These are phyloP conservation scores for Premnoplex brunnescens DNA, from an alignment of 2,797 vertebrate species.

Conservation along the genomic window DNA sequence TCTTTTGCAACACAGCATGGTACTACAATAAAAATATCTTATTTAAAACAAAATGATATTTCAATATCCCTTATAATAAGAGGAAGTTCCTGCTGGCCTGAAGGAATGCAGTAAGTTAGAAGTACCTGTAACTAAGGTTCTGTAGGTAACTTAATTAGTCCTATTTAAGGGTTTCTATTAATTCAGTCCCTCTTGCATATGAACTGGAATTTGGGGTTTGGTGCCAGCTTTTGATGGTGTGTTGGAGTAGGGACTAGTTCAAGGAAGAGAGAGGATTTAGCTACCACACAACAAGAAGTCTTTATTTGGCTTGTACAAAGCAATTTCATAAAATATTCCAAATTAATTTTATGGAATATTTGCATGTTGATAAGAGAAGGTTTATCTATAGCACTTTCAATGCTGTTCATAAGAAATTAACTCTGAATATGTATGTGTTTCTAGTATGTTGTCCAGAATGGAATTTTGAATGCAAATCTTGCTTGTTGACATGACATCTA, in stretches of 20 bases:
- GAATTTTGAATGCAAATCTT: neutral
- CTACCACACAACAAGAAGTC: neutral
- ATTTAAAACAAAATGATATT: neutral
- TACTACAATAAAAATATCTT: neutral
- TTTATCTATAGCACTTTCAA: neutral
- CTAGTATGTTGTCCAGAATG: neutral
- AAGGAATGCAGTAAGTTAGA: neutral
- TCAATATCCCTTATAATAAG: neutral
- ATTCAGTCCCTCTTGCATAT: neutral
- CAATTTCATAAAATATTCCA: neutral
- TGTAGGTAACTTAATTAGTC: neutral
- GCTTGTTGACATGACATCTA: neutral
- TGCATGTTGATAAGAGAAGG: neutral
- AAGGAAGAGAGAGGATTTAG: neutral
- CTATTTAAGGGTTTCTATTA: neutral
- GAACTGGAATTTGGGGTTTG: neutral
- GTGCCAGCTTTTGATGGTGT: neutral
- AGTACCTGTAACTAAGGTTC: neutral
- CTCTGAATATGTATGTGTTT: neutral
- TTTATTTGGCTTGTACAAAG: neutral
- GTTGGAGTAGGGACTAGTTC: neutral
- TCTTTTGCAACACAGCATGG: neutral
- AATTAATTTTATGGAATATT: neutral
- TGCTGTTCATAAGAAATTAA: neutral
- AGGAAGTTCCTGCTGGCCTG: neutral